These are phyloP conservation scores for Sphenodon punctatus DNA, from an alignment of 2,797 vertebrate species.

Conservation along the genomic window DNA sequence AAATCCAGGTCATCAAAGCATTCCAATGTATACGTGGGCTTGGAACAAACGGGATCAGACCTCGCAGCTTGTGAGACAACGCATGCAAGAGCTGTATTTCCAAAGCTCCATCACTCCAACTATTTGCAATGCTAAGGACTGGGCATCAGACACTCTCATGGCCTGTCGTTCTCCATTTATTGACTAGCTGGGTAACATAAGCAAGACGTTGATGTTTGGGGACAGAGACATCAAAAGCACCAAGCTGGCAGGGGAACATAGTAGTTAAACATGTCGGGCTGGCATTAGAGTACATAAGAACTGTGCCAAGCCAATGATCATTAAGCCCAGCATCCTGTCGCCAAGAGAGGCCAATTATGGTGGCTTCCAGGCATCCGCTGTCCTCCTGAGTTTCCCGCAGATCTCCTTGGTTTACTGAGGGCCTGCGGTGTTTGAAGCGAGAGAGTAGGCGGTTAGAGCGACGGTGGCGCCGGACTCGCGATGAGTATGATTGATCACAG, in stretches of 20 bases:
- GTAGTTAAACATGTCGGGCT: no score
- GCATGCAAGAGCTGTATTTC: background rate
- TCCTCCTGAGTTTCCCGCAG: no score
- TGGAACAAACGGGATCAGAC: background rate
- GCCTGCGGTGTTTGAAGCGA: no score
- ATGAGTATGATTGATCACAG: no score
- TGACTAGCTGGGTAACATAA: background rate
- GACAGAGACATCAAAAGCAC: background rate
- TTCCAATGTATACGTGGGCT: background rate
- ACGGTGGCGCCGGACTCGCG: no score
- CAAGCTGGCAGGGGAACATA: background rate
- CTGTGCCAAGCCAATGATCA: no score
- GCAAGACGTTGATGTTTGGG: background rate
- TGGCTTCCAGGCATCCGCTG: no score
- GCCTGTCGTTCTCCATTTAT: background rate
- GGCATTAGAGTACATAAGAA: no score
- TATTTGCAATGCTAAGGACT: background rate
- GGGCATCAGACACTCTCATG: background rate
- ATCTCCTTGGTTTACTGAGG: no score
- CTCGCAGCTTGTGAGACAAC: background rate
- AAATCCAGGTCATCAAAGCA: background rate
- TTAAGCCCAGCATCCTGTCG: no score
- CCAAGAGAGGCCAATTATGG: no score
- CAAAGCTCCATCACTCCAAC: background rate
- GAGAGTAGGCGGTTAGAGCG: no score